These are phyloP conservation scores for Zaprionus lachaisei DNA, from an alignment of 1,140 invertebrate genomes.

Conservation along the genomic window DNA sequence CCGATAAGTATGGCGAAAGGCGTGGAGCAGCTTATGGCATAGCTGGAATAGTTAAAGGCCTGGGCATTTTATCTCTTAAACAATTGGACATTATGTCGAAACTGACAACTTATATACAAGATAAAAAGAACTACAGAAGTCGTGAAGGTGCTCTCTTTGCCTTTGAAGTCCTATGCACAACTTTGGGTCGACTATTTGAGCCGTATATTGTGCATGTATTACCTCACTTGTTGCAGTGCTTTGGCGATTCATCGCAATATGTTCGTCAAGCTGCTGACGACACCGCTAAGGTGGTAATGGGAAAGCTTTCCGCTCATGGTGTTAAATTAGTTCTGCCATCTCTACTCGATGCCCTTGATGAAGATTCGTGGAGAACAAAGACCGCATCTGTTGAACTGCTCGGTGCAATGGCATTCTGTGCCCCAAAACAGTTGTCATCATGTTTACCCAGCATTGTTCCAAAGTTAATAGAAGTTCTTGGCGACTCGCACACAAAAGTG, in stretches of 20 bases:
- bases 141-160: conserved; percentile 98
- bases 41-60: conserved; percentile 96
- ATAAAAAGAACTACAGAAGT: conserved; percentile 97
- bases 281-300: conserved; percentile 98
- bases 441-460: conserved; percentile 99
- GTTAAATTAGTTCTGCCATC: conserved; percentile 98
- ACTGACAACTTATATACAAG: conserved; percentile 96
- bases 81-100: conserved; percentile 98
- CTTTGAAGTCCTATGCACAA: conserved; percentile 98
- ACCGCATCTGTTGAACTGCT: conserved; percentile 98
- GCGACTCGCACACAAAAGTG: conserved; percentile 99
- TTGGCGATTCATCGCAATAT: conserved; percentile 97
- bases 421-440: conserved; percentile 98
- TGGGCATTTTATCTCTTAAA: conserved; percentile 97
- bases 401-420: conserved; percentile 99
- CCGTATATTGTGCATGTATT: conserved; percentile 99
- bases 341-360: conserved; percentile 95
- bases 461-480: conserved; percentile 98
- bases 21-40: conserved; percentile 95
- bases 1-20: conserved; percentile 97
- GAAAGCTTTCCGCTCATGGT: conserved; percentile 97
- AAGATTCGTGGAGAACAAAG: conserved; percentile 99
- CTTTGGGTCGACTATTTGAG: conserved; percentile 98
- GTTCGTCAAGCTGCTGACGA: conserved; percentile 96
- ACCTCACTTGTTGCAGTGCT: conserved; percentile 97